Base-by-base conservation (phyloP, 2,113 vertebrate genomes). In the Columba janthina region DNA sequence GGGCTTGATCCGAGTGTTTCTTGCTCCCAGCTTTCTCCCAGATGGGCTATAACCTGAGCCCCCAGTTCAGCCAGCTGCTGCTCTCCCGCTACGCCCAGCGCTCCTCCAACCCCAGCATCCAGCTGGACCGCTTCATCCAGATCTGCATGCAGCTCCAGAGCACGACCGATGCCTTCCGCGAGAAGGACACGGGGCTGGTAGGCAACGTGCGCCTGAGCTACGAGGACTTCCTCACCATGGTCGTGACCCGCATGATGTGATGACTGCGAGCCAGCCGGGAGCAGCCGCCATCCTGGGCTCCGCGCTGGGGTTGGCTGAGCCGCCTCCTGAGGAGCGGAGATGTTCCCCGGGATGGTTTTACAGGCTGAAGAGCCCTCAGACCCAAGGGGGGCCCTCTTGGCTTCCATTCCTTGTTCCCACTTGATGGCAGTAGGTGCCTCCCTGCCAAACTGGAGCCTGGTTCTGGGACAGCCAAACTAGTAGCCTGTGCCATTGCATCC, bases 41-140 rank as follows among this genome's bases (percentile, higher is more conserved):
- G 92, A 99, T 99, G 99, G 99, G 99, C 46, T 99, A 99, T 95
- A 99, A 98, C 96, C 97, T 99, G 88, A 99, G 99, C 84, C 99
- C 99, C 4, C 99, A 99, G 98, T 99, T 99, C 53, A 98, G 98
- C 7, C 98, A 99, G 94, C 97, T 97, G 26, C 89, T 99, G 93
- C 96, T 99, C 88, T 97, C 97, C 16, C 98, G 98, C 11, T 98
- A 98, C 6, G 57, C 92, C 26, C 50, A 90, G 0, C 96, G 90
- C 1, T 97, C 92, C 3, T 76, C 96, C 71, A 98, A 24, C 4
- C 97, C 98, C n/a, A 83, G 96, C 56, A 98, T 99, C 95, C 99
- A 99, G 64, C 98, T 99, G 28, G 99, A 99, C 97, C 96, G 98
- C 91, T 99, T 99, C 98, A 99, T 99, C 93, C 99, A 99, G 81